Base-by-base conservation (phyloP, 2,888 invertebrate genomes). In the Gisinianus flammeolus region DNA sequence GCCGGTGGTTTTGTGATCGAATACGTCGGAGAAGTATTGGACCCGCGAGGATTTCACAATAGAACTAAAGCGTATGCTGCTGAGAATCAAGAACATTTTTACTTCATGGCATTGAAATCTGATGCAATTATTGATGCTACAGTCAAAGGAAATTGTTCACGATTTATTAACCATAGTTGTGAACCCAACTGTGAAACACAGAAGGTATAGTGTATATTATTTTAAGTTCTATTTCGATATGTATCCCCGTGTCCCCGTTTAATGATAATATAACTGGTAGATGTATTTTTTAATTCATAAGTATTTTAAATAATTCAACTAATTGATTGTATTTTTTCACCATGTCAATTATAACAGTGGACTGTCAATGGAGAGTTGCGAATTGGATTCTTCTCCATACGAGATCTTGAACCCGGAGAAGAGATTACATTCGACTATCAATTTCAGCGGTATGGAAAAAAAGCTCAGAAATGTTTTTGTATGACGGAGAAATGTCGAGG, bases 351-450 rank as follows among this genome's bases (percentile, higher is more conserved):
- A n/a, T n/a, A n/a, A 19, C 81, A 89, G 88, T 96, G 95, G 95
- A 95, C 95, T 0, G 95, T 95, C 0, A 95, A 95, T 85, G 95
- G 95, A 0, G 95, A 96, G 87, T 88, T 98, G 66, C 90, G 98
- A 83, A 95, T 99, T 85, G 99, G 99, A 0, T 99, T 99, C 89
- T 99, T 99, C 88, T 94, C 97, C 83, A 93, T 92, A 80, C 90
- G 93, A 82, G 91, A 91, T 35, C 94, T 99, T 79, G 87, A 90
- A 71, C 90, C 91, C 0, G 96, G 96, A 0, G 97, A 98, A 87
- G 99, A 99, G 88, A 93, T 99, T 73, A 98, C 98, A 0, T 99
- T 99, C 88, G 98, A 99, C 87, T 99, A 99, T 87, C 94, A 97
- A 88, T 97, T 98, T 88, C 96, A 98, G 87, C 90, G 96, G 86